A percentile compares a stretch with the other conserved stretches of the same genome.
Conservation (phyloP, 1,140 invertebrate species). For the Globodera ellingtonae region DNA sequence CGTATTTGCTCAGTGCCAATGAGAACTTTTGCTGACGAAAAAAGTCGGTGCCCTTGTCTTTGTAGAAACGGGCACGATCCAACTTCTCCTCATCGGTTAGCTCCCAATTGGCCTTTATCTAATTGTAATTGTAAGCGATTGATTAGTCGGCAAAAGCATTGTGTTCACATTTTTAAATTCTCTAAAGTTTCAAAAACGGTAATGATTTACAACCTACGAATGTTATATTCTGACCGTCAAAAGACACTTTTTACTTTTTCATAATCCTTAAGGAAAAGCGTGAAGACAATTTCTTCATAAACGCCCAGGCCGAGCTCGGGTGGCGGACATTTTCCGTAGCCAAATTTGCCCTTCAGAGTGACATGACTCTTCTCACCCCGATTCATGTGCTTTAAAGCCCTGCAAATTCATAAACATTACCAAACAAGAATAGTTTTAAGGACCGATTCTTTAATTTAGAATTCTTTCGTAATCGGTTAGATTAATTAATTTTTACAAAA, state of each 20-base stretch:
- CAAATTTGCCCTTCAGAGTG: constrained; percentile 77
- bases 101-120: constrained; percentile 79
- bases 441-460: no score
- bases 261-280: constrained; percentile 72
- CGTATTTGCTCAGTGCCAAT: constrained; percentile 85
- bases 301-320: constrained; percentile 77
- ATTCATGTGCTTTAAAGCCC: constrained; percentile 80
- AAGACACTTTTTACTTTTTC: constrained; percentile 73
- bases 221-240: no score
- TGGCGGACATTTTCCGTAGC: constrained; percentile 78
- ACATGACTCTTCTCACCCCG: constrained; percentile 79
- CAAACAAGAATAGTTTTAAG: no score
- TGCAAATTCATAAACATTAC: neutral
- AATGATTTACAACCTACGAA: neutral
- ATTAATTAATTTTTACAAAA: no score
- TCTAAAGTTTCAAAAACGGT: constrained; percentile 18
- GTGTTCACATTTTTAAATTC: constrained; percentile 27
- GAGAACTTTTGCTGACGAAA: constrained; percentile 80
- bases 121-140: constrained; percentile 13
- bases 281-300: constrained; percentile 77
- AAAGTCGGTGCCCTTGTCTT: constrained; percentile 84
- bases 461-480: no score
- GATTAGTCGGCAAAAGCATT: neutral
- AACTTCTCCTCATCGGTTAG: constrained; percentile 79
- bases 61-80: constrained; percentile 78